Conservation (phyloP, 2,888 invertebrate species). For the Merodon equestris region DNA sequence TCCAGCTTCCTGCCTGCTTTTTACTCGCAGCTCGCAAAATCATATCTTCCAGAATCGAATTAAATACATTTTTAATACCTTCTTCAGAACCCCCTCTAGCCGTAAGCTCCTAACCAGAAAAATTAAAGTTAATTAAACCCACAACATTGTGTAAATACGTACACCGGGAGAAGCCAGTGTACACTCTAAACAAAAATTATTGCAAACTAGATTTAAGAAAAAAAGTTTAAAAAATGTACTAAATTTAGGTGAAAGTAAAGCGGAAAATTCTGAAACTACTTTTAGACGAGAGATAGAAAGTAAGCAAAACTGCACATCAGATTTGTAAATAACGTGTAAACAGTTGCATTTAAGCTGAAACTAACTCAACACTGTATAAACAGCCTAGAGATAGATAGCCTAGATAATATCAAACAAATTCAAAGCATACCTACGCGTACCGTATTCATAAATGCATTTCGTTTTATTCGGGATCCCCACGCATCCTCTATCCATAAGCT, state of each 20-base stretch:
- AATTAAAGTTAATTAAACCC: background rate
- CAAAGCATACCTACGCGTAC: conserved; percentile 5
- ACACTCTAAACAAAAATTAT: conserved; percentile 27
- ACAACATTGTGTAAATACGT: conserved; percentile 61
- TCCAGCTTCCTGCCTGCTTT: background rate
- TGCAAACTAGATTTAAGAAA: conserved; percentile 10
- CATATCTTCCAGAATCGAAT: too few relatives aligned
- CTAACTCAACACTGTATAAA: background rate
- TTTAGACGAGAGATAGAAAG: conserved; percentile 30
- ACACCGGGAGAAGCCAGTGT: conserved; percentile 52
- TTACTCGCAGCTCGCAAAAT: too few relatives aligned
- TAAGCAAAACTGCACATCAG: conserved; percentile 43
- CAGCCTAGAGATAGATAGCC: conserved; percentile 33
- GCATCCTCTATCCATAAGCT: conserved; percentile 8
- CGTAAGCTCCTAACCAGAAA: too few relatives aligned
- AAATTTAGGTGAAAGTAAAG: conserved; percentile 55
- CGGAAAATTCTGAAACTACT: conserved; percentile 68
- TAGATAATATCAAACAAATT: conserved; percentile 17
- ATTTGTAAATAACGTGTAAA: conserved; percentile 52
- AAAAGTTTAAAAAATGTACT: conserved; percentile 14
- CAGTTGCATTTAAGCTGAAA: conserved; percentile 55
- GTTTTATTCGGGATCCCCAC: background rate
- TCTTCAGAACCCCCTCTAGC: too few relatives aligned
- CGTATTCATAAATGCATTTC: conserved; percentile 1
- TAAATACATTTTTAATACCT: too few relatives aligned